A percentile compares a stretch with the other conserved stretches of the same genome.
phyloP scores from a whole-genome alignment of 2,113 vertebrate species.

The Heterochromis multidens region DNA sequence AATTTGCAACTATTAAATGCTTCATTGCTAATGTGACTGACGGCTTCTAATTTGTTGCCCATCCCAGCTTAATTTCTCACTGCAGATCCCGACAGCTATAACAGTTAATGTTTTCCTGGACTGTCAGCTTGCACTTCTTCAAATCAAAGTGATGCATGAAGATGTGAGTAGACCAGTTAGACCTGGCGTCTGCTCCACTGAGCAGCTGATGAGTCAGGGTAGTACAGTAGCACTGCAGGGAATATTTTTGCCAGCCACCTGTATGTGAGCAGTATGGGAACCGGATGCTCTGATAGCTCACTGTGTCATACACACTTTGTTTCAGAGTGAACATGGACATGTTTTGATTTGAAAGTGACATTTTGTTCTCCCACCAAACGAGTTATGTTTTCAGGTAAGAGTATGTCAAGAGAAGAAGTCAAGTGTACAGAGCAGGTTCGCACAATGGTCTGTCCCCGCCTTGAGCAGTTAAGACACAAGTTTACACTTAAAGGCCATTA shows the following conservation, averaged over 20 bases:
- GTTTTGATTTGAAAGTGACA: constrained; percentile 59
- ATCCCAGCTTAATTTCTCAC: constrained; percentile 1
- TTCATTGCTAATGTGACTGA: constrained; percentile 55
- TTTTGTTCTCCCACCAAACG: constrained; percentile 21
- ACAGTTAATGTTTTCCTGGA: constrained; percentile 70
- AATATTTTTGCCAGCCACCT: constrained; percentile 54
- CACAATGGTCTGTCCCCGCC: background rate
- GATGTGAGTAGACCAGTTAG: constrained; percentile 28
- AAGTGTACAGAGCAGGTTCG: background rate
- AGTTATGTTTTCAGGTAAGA: constrained; percentile 33
- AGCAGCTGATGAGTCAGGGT: constrained; percentile 58
- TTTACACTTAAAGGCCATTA: background rate
- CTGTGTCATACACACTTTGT: constrained; percentile 61
- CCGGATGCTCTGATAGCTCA: constrained; percentile 47
- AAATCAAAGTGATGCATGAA: background rate
- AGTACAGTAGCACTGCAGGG: constrained; percentile 60
- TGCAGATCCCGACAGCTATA: constrained; percentile 45
- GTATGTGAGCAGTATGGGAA: constrained; percentile 48
- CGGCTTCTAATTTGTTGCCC: constrained; percentile 57
- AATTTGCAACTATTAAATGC: constrained; percentile 20
- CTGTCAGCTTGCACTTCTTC: constrained; percentile 52
- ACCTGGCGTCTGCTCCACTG: constrained; percentile 35
- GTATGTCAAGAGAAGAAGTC: constrained; percentile 47
- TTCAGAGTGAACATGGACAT: constrained; percentile 50
- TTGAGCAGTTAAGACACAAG: background rate